Base-by-base conservation (phyloP, 2,113 vertebrate species). In the Python bivittatus region DNA sequence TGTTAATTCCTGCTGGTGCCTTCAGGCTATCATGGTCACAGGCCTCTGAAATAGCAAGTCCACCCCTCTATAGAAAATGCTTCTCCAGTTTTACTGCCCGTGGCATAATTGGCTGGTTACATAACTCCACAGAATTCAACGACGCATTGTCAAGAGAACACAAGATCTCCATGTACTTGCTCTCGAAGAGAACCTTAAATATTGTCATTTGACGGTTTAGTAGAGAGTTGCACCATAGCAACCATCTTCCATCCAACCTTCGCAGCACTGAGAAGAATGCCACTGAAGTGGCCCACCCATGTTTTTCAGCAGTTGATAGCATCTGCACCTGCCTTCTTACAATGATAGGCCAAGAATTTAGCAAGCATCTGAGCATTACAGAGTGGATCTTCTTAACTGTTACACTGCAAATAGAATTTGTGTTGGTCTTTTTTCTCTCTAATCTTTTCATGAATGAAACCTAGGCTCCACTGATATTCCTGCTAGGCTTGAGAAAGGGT, bases 91-190 rank as follows among this genome's bases (percentile, higher is more conserved):
- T 88, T 86, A 54, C 27, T 87, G 60, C 61, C 9, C n/a, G 91
- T 89, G 93, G 89, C 58, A 38, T 90, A 79, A 93, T 89, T 20
- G 15, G 29, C 86, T 84, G 93, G 90, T 64, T 91, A 90, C 48
- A 68, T 86, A 88, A 94, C 52, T 86, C 90, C 90, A 83, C 91
- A 90, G 87, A 91, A 94, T 93, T 87, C 93, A 93, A 64, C 29
- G 38, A 87, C 61, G 60, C 64, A 88, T 58, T 88, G 52, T 72
- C 86, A 92, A 86, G 56, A 91, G 72, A 79, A 42, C 88, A 88
- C 44, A 91, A 56, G 44, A 90, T 48, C 44, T 22, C 89, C 92
- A 90, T 84, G 10, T 10, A 54, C 52, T 89, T 89, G n/a, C 85
- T 79, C 79, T 88, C 33, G 61, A 60, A 72, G 68, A 58, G 11